Percentiles rank a stretch among this genome's conserved stretches.
These are phyloP conservation scores for Sminthurinus aureus DNA, from an alignment of 2,888 invertebrate genomes.

Conservation along the genomic window DNA sequence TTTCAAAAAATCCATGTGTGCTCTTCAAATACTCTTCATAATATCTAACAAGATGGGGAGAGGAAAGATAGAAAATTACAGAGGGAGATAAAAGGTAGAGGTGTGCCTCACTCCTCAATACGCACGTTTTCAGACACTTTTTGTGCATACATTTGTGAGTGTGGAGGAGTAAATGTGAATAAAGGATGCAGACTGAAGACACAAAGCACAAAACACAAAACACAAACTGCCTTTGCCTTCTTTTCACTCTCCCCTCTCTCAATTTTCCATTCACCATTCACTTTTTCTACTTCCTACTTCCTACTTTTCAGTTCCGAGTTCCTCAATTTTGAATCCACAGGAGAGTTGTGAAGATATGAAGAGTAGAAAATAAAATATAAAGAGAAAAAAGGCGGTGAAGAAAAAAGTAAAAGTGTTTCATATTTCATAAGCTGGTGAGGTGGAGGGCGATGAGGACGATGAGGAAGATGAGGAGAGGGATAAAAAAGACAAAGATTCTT, in stretches of 20 bases:
- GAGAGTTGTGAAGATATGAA: background rate
- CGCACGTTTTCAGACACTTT: no score
- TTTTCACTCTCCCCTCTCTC: background rate
- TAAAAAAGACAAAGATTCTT: constrained; percentile 14
- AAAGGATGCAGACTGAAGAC: background rate
- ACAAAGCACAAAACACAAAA: background rate
- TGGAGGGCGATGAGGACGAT: background rate
- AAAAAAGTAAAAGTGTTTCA: constrained; percentile 12
- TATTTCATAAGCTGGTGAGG: constrained; percentile 16
- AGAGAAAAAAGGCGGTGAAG: background rate
- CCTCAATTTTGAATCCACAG: background rate
- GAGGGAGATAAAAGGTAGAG: background rate
- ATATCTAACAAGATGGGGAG: no score
- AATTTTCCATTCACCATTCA: background rate
- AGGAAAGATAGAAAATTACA: background rate
- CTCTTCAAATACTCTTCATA: no score
- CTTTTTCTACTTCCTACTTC: background rate
- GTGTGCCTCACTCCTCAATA: no score
- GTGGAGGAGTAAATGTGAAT: background rate
- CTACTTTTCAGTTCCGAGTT: background rate
- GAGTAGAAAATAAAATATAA: background rate
- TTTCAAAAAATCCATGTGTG: no score
- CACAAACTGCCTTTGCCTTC: background rate
- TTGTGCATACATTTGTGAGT: background rate
- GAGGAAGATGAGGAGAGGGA: no score